Base-by-base conservation (phyloP, 1,140 invertebrate species). In the Linepithema humile region DNA sequence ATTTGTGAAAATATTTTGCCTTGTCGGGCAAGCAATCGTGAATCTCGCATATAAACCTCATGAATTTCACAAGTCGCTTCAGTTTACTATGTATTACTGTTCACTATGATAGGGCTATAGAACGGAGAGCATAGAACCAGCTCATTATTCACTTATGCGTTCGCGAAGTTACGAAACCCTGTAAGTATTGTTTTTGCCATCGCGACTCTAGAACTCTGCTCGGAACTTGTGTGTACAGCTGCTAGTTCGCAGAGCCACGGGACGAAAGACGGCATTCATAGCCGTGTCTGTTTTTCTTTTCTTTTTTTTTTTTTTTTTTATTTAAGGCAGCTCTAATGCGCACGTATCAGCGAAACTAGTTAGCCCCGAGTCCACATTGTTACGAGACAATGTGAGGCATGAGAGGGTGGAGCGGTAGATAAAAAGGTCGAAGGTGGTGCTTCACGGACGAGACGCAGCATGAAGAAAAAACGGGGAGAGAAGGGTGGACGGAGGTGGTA, bases 401-500 rank as follows among this genome's bases (percentile, higher is more conserved):
- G 59, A 48, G 55, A 29, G 26, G 26, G 29, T 48, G 6, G 45
- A 53, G 17, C 17, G 64, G 64, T 29, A 43, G 48, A 55, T 55
- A 80, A 80, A 80, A 70, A 80, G 64, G 48, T 70, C 48, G 64
- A 80, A 80, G 75, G 20, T 40, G 62, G 85, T 85, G 84, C 85
- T 40, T 85, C 78, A 9, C 60, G n/a, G 55, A 23, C 43, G 67
- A 59, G 20, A 20, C 26, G 23, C 5, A 73, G 45, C 53, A 32
- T 43, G 55, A 64, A 65, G 20, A 32, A 20, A 53, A 15, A 23
- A 32, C 15, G 20, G 72, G n/a, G 29, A 23, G 26, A 26, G 26
- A 10, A 60, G 35, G n/a, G 55, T 38, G 43, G 9, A 15, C 15
- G 23, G 17, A 23, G 77, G 43, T 88, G 86, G 90, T 91, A 93